Evolutionary conservation across 2,113 vertebrate genomes (phyloP), one percentile per base, ranked within the genome.

Genomic region (Willisornis vidua): DNA sequence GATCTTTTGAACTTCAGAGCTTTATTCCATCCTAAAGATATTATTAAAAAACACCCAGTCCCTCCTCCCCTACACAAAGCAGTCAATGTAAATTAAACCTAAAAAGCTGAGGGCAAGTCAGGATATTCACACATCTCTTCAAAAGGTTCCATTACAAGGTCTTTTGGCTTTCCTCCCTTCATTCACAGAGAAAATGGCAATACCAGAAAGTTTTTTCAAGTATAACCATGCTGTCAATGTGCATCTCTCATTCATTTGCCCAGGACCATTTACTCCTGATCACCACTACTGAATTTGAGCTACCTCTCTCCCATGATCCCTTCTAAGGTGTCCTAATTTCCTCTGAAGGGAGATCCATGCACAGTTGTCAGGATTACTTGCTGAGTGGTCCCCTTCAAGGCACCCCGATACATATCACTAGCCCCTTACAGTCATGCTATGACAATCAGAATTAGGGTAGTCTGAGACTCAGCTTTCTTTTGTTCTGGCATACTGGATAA

Each of bases 351-450:
- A 85, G 10, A 51, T 24, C 9, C 20, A 29, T 18, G 20, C 16
- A 85, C 1, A 62, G 25, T 0, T 57, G 41, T 35, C n/a, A 77
- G 23, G 51, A 90, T 31, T 33, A 33, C 28, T 22, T 62, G 16
- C 39, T 66, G 58, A 18, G 18, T 9, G 4, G 14, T 52, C 12
- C 28, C 10, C 62, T 82, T 57, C 4, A 8, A 45, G 83, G 31
- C 58, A 83, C 54, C 15, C 10, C 0, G 0, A 61, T 12, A 59
- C 1, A 0, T 23, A 76, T 18, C 35, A n/a, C 24, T 66, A 24
- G 57, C 10, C 8, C 29, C 29, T 87, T 19, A 37, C 17, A 41
- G 24, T 23, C 75, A 61, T 6, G 26, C 23, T 68, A 10, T 13
- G 51, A 72, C 41, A 63, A 52, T 31, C 29, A 65, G 49, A 67